These are phyloP conservation scores for Nasonovia ribisnigri DNA, from an alignment of 2,888 invertebrate genomes.

Conservation along the genomic window DNA sequence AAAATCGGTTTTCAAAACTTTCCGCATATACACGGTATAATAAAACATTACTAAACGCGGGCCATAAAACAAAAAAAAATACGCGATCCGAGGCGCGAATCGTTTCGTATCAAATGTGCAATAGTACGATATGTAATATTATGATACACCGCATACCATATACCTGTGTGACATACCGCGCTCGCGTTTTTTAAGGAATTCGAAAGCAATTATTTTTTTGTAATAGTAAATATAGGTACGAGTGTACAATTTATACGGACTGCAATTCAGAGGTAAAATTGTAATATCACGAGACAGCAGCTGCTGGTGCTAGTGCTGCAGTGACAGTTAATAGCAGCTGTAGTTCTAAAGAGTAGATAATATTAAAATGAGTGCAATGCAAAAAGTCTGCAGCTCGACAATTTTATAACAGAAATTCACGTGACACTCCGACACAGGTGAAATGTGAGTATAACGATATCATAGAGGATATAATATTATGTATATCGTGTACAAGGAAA, in stretches of 20 bases:
- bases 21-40: background rate
- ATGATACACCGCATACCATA: background rate
- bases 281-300: conserved; percentile 2
- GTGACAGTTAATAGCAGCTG: background rate
- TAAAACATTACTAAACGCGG: background rate
- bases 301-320: background rate
- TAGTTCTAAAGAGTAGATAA: background rate
- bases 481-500: background rate
- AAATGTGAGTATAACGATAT: background rate
- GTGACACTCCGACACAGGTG: background rate
- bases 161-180: background rate
- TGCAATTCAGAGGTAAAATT: background rate
- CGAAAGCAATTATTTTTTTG: background rate
- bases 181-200: background rate
- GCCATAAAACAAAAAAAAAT: conserved; percentile 6
- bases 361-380: background rate
- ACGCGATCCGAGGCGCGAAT: background rate
- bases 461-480: background rate
- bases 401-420: background rate
- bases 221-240: background rate
- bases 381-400: background rate
- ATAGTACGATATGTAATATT: background rate
- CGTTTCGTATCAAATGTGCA: background rate
- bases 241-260: background rate
- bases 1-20: conserved; percentile 20